phyloP scores from a whole-genome alignment of 2,113 vertebrate species.

The Ictalurus furcatus region DNA sequence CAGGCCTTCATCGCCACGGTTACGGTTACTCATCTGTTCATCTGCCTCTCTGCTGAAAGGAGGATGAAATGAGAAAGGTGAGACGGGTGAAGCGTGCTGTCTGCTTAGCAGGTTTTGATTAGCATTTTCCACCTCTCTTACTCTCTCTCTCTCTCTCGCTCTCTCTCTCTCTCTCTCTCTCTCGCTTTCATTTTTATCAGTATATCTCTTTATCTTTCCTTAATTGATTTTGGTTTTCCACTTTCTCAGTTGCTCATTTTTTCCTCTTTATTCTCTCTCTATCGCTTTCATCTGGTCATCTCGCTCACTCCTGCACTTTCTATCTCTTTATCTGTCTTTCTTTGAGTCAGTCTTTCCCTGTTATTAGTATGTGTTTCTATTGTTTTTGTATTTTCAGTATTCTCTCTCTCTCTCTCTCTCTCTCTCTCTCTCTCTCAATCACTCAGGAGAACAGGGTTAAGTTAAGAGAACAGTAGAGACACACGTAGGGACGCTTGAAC shows the following conservation, averaged over 20 bases:
- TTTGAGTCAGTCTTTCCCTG: not conserved
- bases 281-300: not conserved
- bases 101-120: conserved; percentile 37
- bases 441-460: conserved; percentile 37
- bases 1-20: not conserved
- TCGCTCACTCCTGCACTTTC: not conserved
- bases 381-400: not conserved
- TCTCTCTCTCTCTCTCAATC: not conserved
- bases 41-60: conserved; percentile 7
- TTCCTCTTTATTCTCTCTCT: not conserved
- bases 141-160: not conserved
- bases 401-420: not conserved
- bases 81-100: conserved; percentile 28
- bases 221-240: not conserved
- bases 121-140: conserved; percentile 9
- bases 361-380: not conserved
- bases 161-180: not conserved
- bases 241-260: not conserved
- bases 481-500: conserved; percentile 39
- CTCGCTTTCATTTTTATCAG: not conserved
- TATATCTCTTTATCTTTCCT: not conserved
- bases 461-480: conserved; percentile 50
- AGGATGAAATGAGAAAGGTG: conserved; percentile 33
- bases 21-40: conserved; percentile 23
- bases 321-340: not conserved